Evolutionary conservation across 2,888 invertebrate genomes (phyloP).

Genomic region (Axea sp.): DNA sequence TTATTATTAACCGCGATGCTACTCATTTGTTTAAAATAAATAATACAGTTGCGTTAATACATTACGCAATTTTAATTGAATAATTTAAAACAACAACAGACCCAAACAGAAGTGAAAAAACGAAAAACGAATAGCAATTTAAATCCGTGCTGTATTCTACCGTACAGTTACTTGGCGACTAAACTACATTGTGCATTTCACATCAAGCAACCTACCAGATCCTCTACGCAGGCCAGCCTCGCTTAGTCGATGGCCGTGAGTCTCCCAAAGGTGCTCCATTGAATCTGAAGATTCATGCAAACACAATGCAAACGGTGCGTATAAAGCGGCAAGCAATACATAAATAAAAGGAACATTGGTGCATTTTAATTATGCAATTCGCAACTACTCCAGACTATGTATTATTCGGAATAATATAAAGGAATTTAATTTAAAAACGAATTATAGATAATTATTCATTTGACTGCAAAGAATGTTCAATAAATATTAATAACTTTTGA

Average conservation of each 20-base stretch:
- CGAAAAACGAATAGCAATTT: too few relatives aligned
- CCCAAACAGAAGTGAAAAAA: too few relatives aligned
- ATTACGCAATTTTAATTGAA: constrained; percentile 15
- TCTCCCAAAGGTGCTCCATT: constrained; percentile 88
- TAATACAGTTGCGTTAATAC: constrained; percentile 29
- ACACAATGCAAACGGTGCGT: constrained; percentile 59
- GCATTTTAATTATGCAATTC: constrained; percentile 27
- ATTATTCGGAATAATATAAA: not conserved
- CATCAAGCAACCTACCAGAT: constrained; percentile 83
- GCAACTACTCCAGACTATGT: constrained; percentile 12
- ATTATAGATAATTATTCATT: too few relatives aligned
- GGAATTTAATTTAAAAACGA: too few relatives aligned
- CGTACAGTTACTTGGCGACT: constrained; percentile 17
- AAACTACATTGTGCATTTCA: constrained; percentile 42
- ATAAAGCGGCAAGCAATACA: constrained; percentile 55
- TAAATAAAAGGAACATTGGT: constrained; percentile 36
- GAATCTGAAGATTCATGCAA: constrained; percentile 55
- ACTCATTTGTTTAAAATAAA: constrained; percentile 19
- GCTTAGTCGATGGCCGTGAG: constrained; percentile 86
- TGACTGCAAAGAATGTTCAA: too few relatives aligned
- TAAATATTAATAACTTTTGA: too few relatives aligned
- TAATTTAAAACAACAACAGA: constrained; percentile 5
- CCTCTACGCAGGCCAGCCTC: constrained; percentile 88
- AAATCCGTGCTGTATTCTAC: constrained; percentile 1
- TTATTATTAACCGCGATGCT: constrained; percentile 44